Percentiles rank a stretch among this genome's conserved stretches.
Conservation (phyloP, 2,888 invertebrate genomes). For the Mechanitis messenoides region DNA sequence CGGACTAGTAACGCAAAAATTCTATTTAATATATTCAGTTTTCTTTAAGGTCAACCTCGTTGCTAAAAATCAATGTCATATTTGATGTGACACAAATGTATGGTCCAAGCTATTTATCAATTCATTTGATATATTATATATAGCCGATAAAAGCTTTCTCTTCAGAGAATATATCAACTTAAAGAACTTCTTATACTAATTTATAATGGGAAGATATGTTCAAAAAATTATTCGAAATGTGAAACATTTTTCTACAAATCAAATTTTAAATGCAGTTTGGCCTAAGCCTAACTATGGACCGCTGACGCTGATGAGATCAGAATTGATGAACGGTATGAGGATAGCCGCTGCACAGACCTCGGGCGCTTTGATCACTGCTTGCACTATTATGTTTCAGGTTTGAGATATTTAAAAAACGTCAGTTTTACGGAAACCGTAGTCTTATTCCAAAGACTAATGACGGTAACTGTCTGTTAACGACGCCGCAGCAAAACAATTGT, state of each 20-base stretch:
- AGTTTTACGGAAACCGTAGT: too few species aligned
- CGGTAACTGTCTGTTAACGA: too few species aligned
- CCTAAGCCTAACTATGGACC: slow-evolving; percentile 52
- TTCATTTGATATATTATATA: not conserved
- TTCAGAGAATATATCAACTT: not conserved
- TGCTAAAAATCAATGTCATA: too few species aligned
- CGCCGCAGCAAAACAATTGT: too few species aligned
- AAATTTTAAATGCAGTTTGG: slow-evolving; percentile 19
- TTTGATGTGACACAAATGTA: too few species aligned
- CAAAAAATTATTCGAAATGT: slow-evolving; percentile 1
- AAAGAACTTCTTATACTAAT: not conserved
- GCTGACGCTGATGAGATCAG: slow-evolving; percentile 45
- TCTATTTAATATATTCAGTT: too few species aligned
- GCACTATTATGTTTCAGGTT: slow-evolving; percentile 65
- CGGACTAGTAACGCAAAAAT: too few species aligned
- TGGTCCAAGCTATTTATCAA: too few species aligned
- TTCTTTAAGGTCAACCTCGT: too few species aligned
- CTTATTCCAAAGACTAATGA: too few species aligned
- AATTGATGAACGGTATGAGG: slow-evolving; percentile 50
- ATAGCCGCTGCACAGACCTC: slow-evolving; percentile 45
- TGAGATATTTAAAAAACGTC: not conserved
- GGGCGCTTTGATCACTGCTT: slow-evolving; percentile 50
- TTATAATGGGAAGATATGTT: not conserved
- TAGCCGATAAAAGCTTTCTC: too few species aligned
- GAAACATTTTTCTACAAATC: slow-evolving; percentile 33